Evolutionary conservation across 2,113 vertebrate species (phyloP), one percentile per base, ranked within the genome.

Genomic region (Ancistrus triradiatus): DNA sequence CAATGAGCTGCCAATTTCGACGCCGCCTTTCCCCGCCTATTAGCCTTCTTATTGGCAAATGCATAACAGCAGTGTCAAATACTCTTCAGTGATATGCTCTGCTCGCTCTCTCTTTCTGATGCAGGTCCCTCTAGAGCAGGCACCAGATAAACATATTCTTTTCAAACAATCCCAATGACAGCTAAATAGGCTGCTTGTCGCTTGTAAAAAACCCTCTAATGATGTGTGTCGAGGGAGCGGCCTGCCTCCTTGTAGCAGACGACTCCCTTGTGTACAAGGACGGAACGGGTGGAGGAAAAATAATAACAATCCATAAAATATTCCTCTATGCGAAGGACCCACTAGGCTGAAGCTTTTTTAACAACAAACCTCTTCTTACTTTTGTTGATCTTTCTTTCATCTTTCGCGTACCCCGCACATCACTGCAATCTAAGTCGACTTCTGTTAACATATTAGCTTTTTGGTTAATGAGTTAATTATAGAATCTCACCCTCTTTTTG

Each of bases 101-200:
- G 3, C 21, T 38, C 50, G 18, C 50, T 22, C 58, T 86, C 80
- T 75, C 70, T 61, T 48, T 82, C 74, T 88, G 87, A 93, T 88
- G 89, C 85, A 80, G 70, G 86, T 85, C 81, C 91, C 90, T 84
- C 91, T 60, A 59, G 90, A 85, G 91, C 70, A 84, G 49, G 82
- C 77, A 77, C 81, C 83, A 89, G 86, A 92, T 85, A 90, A 94
- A 93, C 90, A 95, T 80, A 87, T 88, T 90, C 89, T 90, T 78
- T 90, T 92, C 91, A 91, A 96, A 90, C 90, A 93, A 91, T 89
- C 87, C 89, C 95, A 90, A 83, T 90, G 91, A 91, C 92, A 93
- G 92, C 87, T 90, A 91, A 93, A 95, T 88, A 88, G 89, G 90
- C 87, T 89, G 89, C 89, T 92, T 92, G 90, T 93, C 92, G 92